A percentile compares a stretch with the other conserved stretches of the same genome.
These are phyloP conservation scores for Fragum fragum DNA, from an alignment of 2,888 invertebrate species.

Conservation along the genomic window DNA sequence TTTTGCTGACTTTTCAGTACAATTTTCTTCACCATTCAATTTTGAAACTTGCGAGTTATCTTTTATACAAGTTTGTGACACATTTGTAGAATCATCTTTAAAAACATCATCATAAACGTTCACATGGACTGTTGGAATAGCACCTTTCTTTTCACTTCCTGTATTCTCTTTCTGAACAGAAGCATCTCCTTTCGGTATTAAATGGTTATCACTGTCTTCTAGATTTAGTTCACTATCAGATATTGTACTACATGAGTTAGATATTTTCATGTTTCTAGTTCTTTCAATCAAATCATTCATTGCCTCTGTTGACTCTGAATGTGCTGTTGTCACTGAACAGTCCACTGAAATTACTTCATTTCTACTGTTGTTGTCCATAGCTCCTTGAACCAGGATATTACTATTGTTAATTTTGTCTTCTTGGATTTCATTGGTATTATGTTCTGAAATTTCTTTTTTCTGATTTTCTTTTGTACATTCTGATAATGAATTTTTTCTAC, in stretches of 20 bases:
- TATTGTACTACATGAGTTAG: neutral
- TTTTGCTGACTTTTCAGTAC: neutral
- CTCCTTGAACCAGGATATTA: neutral
- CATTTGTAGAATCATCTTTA: neutral
- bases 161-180: neutral
- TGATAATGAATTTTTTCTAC: too few relatives aligned
- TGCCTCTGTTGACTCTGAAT: neutral
- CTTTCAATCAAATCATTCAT: conserved; percentile 7
- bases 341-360: neutral
- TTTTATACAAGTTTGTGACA: neutral
- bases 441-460: neutral
- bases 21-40: neutral
- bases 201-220: neutral
- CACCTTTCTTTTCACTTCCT: neutral
- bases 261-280: neutral
- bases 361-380: neutral
- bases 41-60: neutral
- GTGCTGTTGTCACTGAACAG: conserved; percentile 20
- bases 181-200: neutral
- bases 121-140: neutral
- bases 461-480: neutral
- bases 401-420: too few relatives aligned
- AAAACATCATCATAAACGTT: neutral
- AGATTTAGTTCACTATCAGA: neutral
- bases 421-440: too few relatives aligned